Conservation (phyloP, 2,113 vertebrate genomes). For the Lagopus leucura region DNA sequence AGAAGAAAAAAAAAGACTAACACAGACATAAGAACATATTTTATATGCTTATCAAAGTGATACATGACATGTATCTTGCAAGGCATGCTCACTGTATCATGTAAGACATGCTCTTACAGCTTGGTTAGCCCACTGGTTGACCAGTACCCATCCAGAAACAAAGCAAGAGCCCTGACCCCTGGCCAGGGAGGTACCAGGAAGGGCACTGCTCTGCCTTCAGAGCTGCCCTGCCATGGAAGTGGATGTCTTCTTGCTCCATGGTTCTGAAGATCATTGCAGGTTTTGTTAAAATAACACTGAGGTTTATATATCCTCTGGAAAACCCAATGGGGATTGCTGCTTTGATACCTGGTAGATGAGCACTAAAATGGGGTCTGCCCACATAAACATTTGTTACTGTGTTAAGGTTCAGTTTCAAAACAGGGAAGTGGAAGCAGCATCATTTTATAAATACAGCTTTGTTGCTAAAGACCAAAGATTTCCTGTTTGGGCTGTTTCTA, state of each 20-base stretch:
- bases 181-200: background rate
- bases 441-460: conserved; percentile 8
- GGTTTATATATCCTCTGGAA: rapidly evolving
- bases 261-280: background rate
- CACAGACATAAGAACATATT: rapidly evolving
- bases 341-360: background rate
- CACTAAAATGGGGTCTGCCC: background rate
- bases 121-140: rapidly evolving
- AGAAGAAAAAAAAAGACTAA: background rate
- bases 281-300: background rate
- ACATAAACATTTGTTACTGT: background rate
- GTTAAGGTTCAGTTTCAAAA: background rate
- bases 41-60: rapidly evolving
- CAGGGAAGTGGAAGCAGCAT: background rate
- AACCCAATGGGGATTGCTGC: rapidly evolving
- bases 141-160: rapidly evolving
- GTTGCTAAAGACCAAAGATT: conserved; percentile 28
- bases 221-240: background rate
- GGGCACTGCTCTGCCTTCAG: background rate
- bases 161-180: background rate
- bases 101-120: rapidly evolving
- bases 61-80: no score
- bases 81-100: no score
- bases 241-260: background rate
- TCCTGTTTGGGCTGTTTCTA: conserved; percentile 24